These are phyloP conservation scores for Cyaniris semiargus DNA, from an alignment of 2,888 invertebrate species.

Conservation along the genomic window DNA sequence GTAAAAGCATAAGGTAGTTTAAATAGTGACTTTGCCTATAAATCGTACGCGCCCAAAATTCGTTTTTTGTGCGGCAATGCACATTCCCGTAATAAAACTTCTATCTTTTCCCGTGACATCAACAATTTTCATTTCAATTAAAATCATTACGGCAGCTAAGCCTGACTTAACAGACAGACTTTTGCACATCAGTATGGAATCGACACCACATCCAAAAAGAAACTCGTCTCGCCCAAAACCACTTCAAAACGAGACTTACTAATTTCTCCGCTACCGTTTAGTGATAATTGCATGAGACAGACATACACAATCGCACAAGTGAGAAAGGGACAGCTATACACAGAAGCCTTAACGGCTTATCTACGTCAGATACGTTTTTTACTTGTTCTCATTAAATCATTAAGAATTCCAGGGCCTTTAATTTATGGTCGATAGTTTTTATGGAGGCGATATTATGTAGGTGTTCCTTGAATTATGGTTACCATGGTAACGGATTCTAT, in stretches of 20 bases:
- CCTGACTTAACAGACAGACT: too few relatives aligned
- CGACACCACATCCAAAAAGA: neutral
- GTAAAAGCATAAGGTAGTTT: too few relatives aligned
- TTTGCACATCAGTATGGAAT: too few relatives aligned
- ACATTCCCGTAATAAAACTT: neutral
- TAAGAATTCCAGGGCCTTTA: constrained; percentile 19
- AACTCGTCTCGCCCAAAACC: neutral
- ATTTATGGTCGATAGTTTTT: constrained; percentile 7
- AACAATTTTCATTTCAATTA: too few relatives aligned
- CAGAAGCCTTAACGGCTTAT: constrained; percentile 54
- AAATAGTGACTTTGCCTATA: too few relatives aligned
- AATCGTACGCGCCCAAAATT: neutral
- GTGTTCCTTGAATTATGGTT: neutral
- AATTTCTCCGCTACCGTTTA: constrained; percentile 76
- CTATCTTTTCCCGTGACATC: too few relatives aligned
- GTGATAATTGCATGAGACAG: constrained; percentile 69
- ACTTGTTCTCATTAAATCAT: constrained; percentile 25
- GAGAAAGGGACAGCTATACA: neutral
- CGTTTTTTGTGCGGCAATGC: neutral
- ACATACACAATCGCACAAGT: constrained; percentile 45
- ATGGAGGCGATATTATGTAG: neutral
- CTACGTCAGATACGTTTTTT: constrained; percentile 24
- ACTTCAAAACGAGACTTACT: constrained; percentile 50
- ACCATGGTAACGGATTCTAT: neutral
- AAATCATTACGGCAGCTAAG: too few relatives aligned